Evolutionary conservation across 2,888 invertebrate species (phyloP).

Genomic region (Caenorhabditis wallacei): DNA sequence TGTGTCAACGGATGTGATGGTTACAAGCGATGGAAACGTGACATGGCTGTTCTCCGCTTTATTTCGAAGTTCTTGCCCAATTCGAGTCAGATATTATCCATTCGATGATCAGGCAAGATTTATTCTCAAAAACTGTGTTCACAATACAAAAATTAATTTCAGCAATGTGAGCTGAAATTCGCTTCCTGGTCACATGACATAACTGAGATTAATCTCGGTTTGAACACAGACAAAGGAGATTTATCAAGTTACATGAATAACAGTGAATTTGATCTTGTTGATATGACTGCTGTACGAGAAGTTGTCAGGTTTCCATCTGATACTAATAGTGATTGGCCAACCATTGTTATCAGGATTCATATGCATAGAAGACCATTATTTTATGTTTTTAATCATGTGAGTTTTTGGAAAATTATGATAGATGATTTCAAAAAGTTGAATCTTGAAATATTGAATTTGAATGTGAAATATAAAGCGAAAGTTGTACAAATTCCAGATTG

Average conservation of each 20-base stretch:
- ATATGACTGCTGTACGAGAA: slow-evolving; percentile 83
- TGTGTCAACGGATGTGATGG: slow-evolving; percentile 86
- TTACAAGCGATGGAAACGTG: slow-evolving; percentile 85
- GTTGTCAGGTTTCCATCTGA: slow-evolving; percentile 79
- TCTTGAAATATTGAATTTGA: no score
- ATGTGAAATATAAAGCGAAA: no score
- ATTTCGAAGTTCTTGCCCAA: slow-evolving; percentile 84
- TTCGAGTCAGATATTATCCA: slow-evolving; percentile 86
- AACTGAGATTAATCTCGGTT: slow-evolving; percentile 86
- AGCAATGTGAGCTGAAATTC: slow-evolving; percentile 86
- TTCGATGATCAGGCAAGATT: slow-evolving; percentile 85
- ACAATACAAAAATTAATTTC: slow-evolving; percentile 66
- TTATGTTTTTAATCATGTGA: slow-evolving; percentile 85
- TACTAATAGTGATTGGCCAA: slow-evolving; percentile 84
- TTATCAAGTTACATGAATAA: slow-evolving; percentile 93
- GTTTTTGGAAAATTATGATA: slow-evolving; percentile 27
- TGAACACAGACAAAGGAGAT: slow-evolving; percentile 90
- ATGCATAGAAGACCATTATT: slow-evolving; percentile 85
- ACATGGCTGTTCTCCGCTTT: slow-evolving; percentile 86
- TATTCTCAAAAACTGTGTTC: neutral
- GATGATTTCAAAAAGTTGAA: no score
- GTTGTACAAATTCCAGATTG: no score
- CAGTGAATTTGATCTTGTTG: slow-evolving; percentile 90
- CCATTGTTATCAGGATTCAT: slow-evolving; percentile 85
- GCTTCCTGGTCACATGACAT: slow-evolving; percentile 86